phyloP scores from a whole-genome alignment of 2,888 invertebrate species.

The Parochlus steinenii region DNA sequence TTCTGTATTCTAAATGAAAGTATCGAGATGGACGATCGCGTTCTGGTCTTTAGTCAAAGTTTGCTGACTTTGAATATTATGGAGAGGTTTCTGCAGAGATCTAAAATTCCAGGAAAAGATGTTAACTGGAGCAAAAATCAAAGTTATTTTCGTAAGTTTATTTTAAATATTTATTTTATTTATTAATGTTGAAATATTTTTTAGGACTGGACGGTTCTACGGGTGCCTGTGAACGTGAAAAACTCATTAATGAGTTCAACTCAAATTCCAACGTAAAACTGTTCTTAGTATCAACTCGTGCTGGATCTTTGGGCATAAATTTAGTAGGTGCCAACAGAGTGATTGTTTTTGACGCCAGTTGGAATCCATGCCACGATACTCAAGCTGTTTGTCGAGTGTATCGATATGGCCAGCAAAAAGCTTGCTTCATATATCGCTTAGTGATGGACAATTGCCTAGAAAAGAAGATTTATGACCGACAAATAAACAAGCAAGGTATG shows the following conservation, averaged over 20 bases:
- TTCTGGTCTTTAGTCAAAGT: constrained; percentile 91
- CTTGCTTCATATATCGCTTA: constrained; percentile 88
- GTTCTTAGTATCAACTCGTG: constrained; percentile 91
- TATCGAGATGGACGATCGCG: constrained; percentile 70
- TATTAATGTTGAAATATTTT: too few relatives aligned
- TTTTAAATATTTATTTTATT: too few relatives aligned
- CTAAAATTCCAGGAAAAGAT: constrained; percentile 45
- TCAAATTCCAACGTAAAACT: constrained; percentile 69
- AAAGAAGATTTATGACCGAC: constrained; percentile 94
- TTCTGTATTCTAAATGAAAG: constrained; percentile 84
- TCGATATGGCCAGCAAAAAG: constrained; percentile 85
- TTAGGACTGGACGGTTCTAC: constrained; percentile 90
- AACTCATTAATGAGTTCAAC: constrained; percentile 92
- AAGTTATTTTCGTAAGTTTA: constrained; percentile 74
- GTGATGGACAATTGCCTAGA: constrained; percentile 96
- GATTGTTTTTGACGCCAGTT: constrained; percentile 93
- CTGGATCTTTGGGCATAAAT: constrained; percentile 94
- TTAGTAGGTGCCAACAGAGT: constrained; percentile 94
- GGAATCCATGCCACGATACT: constrained; percentile 98
- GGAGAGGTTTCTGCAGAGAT: constrained; percentile 74
- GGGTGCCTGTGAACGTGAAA: constrained; percentile 83
- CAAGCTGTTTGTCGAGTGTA: constrained; percentile 95
- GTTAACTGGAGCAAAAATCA: constrained; percentile 71
- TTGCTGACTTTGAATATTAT: constrained; percentile 87
- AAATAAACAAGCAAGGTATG: constrained; percentile 97